These are phyloP conservation scores for Coremacera marginata DNA, from an alignment of 2,888 invertebrate species.

Conservation along the genomic window DNA sequence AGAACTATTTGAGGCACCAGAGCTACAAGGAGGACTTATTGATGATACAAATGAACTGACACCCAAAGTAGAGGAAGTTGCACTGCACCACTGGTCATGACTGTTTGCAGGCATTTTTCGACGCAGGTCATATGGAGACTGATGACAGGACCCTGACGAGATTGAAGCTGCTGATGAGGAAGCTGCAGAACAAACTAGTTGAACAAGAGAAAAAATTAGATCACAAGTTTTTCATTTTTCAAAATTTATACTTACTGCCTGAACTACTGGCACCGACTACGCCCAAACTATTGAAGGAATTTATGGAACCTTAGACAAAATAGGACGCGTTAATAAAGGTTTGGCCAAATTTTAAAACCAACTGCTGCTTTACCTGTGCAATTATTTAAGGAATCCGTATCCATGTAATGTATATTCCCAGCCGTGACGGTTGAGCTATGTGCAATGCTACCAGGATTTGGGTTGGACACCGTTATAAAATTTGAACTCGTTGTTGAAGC, in stretches of 20 bases:
- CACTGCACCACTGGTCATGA: slow-evolving; percentile 66
- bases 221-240: background rate
- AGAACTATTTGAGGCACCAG: slow-evolving; percentile 37
- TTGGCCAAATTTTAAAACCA: background rate
- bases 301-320: slow-evolving; percentile 17
- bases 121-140: slow-evolving; percentile 90
- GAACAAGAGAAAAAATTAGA: slow-evolving; percentile 23
- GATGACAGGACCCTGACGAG: slow-evolving; percentile 73
- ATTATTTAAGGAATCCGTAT: slow-evolving; percentile 16
- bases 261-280: slow-evolving; percentile 42
- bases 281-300: slow-evolving; percentile 41
- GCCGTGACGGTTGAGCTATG: slow-evolving; percentile 6
- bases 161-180: slow-evolving; percentile 48
- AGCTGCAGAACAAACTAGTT: slow-evolving; percentile 40
- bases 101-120: slow-evolving; percentile 75
- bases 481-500: slow-evolving; percentile 19
- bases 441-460: background rate
- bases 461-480: slow-evolving; percentile 7
- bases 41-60: slow-evolving; percentile 45
- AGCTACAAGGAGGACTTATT: slow-evolving; percentile 44
- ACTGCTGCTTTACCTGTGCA: slow-evolving; percentile 13
- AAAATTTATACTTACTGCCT: slow-evolving; percentile 39
- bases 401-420: slow-evolving; percentile 14
- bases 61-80: slow-evolving; percentile 12
- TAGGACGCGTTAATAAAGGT: background rate